A percentile compares a stretch with the other conserved stretches of the same genome.
phyloP scores from a whole-genome alignment of 2,113 vertebrate genomes.

The Siniperca knerii region DNA sequence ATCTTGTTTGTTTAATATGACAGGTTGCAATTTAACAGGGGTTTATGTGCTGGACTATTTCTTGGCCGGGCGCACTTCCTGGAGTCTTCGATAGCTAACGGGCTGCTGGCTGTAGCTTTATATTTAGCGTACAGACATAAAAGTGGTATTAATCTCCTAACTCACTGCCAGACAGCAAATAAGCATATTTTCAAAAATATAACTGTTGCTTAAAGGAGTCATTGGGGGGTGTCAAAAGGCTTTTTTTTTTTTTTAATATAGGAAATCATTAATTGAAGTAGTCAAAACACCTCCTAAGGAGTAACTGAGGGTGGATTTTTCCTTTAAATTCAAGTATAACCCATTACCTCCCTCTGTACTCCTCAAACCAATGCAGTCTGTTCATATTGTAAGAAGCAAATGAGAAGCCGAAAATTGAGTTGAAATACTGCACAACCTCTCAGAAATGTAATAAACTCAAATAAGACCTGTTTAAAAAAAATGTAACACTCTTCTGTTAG shows the following conservation, averaged over 20 bases:
- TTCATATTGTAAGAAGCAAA: not conserved
- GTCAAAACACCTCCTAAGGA: not conserved
- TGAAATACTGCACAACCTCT: not conserved
- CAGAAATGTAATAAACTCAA: not conserved
- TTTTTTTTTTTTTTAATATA: no score
- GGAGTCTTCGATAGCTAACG: not conserved
- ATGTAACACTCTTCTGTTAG: not conserved
- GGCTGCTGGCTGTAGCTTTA: not conserved
- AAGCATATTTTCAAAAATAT: not conserved
- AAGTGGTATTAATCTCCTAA: not conserved
- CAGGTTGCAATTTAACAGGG: no score
- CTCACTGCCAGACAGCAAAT: not conserved
- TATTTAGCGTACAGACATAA: not conserved
- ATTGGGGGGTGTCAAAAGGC: not conserved
- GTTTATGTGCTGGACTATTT: not conserved
- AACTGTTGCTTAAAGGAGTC: not conserved
- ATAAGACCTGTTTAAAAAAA: not conserved
- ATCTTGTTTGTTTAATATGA: not conserved
- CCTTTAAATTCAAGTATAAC: conserved; percentile 2
- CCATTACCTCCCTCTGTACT: not conserved
- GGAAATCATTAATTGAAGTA: not conserved
- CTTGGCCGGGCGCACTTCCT: no score
- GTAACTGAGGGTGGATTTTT: not conserved
- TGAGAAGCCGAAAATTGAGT: not conserved
- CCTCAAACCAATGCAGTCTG: not conserved